Conservation (phyloP, 2,797 vertebrate genomes). For the Numenius phaeopus region DNA sequence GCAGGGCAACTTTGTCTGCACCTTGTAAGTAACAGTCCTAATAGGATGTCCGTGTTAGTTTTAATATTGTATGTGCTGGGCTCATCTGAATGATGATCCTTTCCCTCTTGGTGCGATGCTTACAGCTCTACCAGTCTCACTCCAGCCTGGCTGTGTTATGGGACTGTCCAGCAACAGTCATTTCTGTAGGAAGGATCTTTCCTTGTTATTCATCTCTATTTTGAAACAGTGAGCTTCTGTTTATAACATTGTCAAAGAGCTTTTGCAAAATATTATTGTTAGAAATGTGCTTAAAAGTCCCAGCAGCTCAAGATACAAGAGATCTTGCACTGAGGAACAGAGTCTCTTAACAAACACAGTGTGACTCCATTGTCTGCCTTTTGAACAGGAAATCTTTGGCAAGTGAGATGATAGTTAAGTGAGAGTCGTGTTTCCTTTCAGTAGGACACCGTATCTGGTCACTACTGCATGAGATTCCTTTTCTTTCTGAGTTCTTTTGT, state of each 20-base stretch:
- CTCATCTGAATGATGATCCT: background rate
- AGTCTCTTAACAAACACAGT: background rate
- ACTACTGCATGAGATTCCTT: background rate
- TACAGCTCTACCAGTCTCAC: background rate
- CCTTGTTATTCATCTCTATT: background rate
- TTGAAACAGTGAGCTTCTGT: background rate
- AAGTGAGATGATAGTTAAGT: background rate
- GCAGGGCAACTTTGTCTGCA: background rate
- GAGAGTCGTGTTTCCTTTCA: background rate
- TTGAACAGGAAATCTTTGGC: conserved; percentile 27
- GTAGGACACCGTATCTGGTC: background rate
- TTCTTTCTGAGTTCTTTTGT: background rate
- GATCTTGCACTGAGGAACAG: background rate
- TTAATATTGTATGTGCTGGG: background rate
- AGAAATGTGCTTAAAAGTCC: background rate
- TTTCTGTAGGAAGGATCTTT: background rate
- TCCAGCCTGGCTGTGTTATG: background rate
- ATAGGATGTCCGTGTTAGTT: background rate
- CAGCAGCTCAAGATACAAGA: background rate
- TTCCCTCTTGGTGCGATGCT: background rate
- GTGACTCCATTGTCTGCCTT: background rate
- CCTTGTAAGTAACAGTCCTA: background rate
- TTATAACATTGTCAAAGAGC: background rate
- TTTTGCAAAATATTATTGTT: background rate
- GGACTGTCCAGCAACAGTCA: background rate